phyloP scores from a whole-genome alignment of 2,113 vertebrate genomes.

The Heloderma charlesbogerti region DNA sequence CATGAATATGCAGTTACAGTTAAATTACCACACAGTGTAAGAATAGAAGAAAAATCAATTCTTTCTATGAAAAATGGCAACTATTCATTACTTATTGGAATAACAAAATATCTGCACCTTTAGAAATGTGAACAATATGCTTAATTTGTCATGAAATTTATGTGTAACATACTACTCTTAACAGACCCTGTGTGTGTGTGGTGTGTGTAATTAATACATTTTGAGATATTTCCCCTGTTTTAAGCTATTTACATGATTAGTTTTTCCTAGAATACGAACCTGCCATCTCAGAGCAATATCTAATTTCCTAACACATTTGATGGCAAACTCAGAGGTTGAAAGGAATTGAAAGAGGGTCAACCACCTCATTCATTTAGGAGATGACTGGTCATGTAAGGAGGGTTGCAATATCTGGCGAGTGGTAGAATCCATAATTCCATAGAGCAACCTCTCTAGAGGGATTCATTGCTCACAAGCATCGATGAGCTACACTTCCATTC shows the following conservation, averaged over 20 bases:
- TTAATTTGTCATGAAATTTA: no score
- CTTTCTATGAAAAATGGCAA: neutral
- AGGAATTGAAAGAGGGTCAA: neutral
- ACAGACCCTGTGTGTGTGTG: no score
- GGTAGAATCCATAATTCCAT: neutral
- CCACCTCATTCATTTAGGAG: neutral
- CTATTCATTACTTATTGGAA: neutral
- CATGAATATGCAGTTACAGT: neutral
- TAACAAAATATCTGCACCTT: neutral
- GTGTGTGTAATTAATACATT: neutral
- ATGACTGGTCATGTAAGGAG: neutral
- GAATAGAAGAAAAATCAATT: neutral
- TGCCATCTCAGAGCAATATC: neutral
- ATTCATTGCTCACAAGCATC: neutral
- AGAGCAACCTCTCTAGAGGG: neutral
- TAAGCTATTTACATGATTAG: neutral
- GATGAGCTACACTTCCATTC: no score
- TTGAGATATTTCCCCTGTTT: no score
- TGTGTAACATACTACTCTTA: no score
- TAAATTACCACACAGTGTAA: neutral
- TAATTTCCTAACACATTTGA: neutral
- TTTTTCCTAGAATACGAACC: neutral
- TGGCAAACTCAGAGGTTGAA: neutral
- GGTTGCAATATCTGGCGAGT: neutral
- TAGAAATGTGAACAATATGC: no score